These are phyloP conservation scores for Gari tellinella DNA, from an alignment of 2,888 invertebrate genomes.

Conservation along the genomic window DNA sequence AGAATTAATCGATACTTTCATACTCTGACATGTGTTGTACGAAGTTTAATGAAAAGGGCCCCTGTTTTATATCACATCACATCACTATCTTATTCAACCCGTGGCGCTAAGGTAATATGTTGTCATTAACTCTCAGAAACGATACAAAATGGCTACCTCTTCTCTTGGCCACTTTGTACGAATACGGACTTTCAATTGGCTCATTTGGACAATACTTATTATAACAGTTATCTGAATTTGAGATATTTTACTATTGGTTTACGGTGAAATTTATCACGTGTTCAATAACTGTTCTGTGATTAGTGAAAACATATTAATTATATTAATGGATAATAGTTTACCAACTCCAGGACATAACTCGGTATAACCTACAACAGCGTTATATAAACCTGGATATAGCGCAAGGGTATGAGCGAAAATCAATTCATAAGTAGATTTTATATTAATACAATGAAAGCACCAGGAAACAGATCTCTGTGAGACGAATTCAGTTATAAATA, in stretches of 20 bases:
- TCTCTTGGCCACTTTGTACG: not conserved
- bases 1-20: no score
- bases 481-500: not conserved
- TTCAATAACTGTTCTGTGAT: not conserved
- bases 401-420: not conserved
- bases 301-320: not conserved
- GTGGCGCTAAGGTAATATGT: not conserved
- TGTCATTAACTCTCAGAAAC: not conserved
- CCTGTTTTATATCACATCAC: no score
- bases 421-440: not conserved
- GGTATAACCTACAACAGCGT: not conserved
- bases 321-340: not conserved
- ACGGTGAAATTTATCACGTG: not conserved
- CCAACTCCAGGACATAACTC: constrained; percentile 20
- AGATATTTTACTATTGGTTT: not conserved
- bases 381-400: constrained; percentile 7
- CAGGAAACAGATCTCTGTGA: constrained; percentile 22
- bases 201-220: not conserved
- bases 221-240: not conserved
- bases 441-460: not conserved
- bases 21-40: no score
- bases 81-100: not conserved
- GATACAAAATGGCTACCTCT: not conserved
- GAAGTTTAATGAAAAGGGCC: no score
- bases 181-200: not conserved